A percentile compares a stretch with the other conserved stretches of the same genome.
Conservation (phyloP, 2,113 vertebrate species). For the Gavia stellata region DNA sequence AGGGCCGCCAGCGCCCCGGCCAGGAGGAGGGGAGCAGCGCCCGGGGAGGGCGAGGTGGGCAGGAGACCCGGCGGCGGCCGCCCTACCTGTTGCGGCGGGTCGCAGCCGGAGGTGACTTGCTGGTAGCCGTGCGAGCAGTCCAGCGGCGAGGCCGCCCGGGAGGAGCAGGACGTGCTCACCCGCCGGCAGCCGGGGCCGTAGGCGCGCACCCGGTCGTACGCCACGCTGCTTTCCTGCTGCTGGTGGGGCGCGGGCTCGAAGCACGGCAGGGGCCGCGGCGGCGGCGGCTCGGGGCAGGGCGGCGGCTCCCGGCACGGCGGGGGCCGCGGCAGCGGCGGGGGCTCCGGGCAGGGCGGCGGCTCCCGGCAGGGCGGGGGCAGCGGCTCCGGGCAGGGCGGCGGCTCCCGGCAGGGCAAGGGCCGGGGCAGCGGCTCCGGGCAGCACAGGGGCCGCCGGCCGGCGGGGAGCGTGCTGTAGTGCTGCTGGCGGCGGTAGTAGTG, state of each 20-base stretch:
- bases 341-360: not conserved
- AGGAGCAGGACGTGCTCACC: slow-evolving; percentile 36
- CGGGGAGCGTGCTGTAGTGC: slow-evolving; percentile 8
- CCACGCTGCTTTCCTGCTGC: slow-evolving; percentile 52
- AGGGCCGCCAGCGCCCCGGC: too few species aligned
- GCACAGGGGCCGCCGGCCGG: not conserved
- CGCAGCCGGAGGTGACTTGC: slow-evolving; percentile 44
- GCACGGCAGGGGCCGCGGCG: not conserved
- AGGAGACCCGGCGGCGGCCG: not conserved
- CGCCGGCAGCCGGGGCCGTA: slow-evolving; percentile 72
- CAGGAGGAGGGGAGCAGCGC: too few species aligned
- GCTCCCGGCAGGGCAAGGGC: not conserved
- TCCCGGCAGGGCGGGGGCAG: not conserved
- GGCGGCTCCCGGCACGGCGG: not conserved
- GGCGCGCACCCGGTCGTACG: slow-evolving; percentile 67
- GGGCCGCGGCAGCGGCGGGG: not conserved
- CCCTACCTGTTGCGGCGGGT: slow-evolving; percentile 48
- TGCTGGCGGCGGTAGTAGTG: slow-evolving; percentile 29
- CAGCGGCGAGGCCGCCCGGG: slow-evolving; percentile 54
- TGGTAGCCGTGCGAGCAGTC: slow-evolving; percentile 51
- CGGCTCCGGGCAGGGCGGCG: not conserved
- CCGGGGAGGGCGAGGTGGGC: not conserved
- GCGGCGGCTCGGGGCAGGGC: not conserved
- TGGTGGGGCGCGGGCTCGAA: not conserved
- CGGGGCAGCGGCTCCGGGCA: not conserved